phyloP scores from a whole-genome alignment of 2,888 invertebrate species.

The Julus scandinavius region DNA sequence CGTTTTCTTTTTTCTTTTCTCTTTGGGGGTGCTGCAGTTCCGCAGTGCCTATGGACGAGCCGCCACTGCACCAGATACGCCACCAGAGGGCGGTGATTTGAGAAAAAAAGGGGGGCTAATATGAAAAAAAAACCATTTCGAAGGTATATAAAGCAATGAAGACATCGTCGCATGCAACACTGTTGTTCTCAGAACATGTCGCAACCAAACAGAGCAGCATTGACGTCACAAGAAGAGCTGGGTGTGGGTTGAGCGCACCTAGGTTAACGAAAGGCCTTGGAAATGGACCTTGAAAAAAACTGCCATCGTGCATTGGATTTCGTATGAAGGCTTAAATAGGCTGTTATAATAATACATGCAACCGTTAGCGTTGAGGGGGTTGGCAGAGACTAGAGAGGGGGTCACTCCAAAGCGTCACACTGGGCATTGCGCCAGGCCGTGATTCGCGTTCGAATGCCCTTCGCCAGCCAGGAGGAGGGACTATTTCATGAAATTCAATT shows the following conservation, averaged over 20 bases:
- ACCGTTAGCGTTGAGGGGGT: slow-evolving; percentile 1
- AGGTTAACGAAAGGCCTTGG: slow-evolving; percentile 33
- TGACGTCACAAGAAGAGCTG: background rate
- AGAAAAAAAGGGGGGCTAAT: no score
- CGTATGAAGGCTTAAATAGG: background rate
- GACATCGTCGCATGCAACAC: background rate
- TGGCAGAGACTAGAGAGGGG: background rate
- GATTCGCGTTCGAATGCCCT: background rate
- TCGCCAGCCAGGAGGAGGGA: background rate
- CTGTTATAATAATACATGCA: slow-evolving; percentile 25
- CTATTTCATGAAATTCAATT: slow-evolving; percentile 40
- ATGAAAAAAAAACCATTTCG: no score
- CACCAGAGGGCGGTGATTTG: no score
- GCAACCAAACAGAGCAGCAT: background rate
- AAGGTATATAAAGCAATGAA: background rate
- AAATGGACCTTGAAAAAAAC: slow-evolving; percentile 17
- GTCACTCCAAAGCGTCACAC: background rate
- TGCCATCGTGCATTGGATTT: slow-evolving; percentile 35
- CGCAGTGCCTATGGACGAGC: no score
- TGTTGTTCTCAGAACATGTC: slow-evolving; percentile 6
- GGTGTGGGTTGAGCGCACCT: slow-evolving; percentile 32
- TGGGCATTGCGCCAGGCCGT: background rate
- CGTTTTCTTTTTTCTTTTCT: background rate
- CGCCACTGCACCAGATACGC: no score
- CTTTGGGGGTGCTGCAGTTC: no score